These are phyloP conservation scores for Helicoverpa armigera DNA, from an alignment of 1,140 invertebrate genomes.

Conservation along the genomic window DNA sequence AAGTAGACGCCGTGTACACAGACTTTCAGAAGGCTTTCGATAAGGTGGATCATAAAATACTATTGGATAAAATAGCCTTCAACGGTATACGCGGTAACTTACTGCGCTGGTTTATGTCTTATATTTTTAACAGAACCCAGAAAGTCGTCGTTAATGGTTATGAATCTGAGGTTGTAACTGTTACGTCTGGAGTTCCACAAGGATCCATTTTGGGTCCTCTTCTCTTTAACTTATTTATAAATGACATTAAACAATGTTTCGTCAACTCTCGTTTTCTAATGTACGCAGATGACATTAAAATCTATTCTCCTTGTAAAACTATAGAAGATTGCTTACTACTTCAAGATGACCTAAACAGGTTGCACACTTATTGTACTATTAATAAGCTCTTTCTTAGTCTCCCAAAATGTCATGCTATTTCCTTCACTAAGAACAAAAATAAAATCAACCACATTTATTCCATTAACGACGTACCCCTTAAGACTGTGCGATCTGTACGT, in stretches of 20 bases:
- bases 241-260: background rate
- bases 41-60: background rate
- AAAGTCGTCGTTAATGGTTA: background rate
- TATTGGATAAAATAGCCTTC: background rate
- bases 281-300: background rate
- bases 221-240: background rate
- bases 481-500: background rate
- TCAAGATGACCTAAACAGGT: background rate
- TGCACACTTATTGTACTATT: background rate
- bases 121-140: background rate
- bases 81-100: background rate
- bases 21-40: background rate
- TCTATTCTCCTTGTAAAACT: background rate
- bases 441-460: background rate
- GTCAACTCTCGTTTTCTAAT: background rate
- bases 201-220: background rate
- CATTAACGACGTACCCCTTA: background rate
- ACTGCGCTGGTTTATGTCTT: background rate
- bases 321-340: background rate
- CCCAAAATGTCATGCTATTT: background rate
- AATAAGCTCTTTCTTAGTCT: background rate
- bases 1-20: background rate
- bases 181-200: background rate
- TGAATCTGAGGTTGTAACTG: background rate
- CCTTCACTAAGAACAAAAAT: background rate